phyloP scores from a whole-genome alignment of 2,888 invertebrate genomes.

The Entomobrya proxima region DNA sequence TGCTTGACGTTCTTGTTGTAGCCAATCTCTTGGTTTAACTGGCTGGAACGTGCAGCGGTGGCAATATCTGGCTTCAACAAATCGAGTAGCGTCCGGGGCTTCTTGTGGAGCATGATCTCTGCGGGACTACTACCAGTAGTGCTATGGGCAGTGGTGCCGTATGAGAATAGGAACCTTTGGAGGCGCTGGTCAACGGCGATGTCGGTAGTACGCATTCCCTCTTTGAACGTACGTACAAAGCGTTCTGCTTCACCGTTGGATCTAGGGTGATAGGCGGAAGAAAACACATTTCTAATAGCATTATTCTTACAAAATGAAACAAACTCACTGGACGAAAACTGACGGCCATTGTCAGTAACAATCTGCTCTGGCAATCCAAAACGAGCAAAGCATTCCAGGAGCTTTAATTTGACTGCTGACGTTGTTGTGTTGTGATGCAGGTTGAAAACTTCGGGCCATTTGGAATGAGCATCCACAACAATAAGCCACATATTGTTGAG shows the following conservation, averaged over 20 bases:
- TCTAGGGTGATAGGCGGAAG: conserved; percentile 51
- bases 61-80: conserved; percentile 1
- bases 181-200: background rate
- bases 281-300: conserved; percentile 29
- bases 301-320: background rate
- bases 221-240: conserved; percentile 47
- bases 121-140: conserved; percentile 46
- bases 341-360: conserved; percentile 50
- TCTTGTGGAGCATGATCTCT: conserved; percentile 30
- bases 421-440: conserved; percentile 30
- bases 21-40: background rate
- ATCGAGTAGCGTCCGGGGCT: conserved; percentile 19
- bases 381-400: background rate
- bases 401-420: background rate
- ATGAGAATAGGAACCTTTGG: conserved; percentile 24
- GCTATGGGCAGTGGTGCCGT: conserved; percentile 41
- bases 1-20: conserved; percentile 25
- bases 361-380: conserved; percentile 38
- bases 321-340: conserved; percentile 42
- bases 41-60: background rate
- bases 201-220: background rate
- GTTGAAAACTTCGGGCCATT: too few species aligned
- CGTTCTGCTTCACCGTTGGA: conserved; percentile 57
- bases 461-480: too few species aligned
- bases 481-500: too few species aligned